Conservation (phyloP, 1,140 invertebrate species). For the Andricus grossulariae region DNA sequence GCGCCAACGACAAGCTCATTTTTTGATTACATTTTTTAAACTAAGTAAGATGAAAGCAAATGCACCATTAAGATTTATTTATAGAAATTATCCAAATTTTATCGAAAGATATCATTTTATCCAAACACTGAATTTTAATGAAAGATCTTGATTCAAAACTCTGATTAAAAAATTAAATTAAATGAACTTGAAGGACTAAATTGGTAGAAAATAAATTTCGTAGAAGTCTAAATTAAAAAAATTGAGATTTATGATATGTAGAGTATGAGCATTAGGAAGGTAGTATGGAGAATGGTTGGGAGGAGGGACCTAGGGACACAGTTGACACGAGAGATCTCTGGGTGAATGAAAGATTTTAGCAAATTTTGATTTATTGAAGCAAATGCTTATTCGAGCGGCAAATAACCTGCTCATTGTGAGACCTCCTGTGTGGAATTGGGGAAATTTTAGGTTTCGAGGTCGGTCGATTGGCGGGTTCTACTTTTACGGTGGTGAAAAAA, state of each 20-base stretch:
- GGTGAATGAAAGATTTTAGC: background rate
- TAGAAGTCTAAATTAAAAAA: background rate
- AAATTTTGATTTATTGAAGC: background rate
- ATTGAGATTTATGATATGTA: background rate
- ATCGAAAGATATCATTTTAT: too few species aligned
- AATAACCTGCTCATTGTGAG: background rate
- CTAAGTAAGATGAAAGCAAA: too few species aligned
- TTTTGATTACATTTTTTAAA: background rate
- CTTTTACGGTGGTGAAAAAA: constrained; percentile 74
- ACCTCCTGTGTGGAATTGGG: constrained; percentile 56
- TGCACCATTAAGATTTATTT: too few species aligned
- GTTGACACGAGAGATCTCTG: background rate
- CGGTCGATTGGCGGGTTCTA: constrained; percentile 71
- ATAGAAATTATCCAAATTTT: too few species aligned
- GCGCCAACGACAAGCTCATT: constrained; percentile 11
- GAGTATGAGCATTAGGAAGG: background rate
- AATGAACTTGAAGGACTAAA: background rate
- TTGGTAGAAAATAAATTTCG: background rate
- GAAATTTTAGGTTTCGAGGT: constrained; percentile 55
- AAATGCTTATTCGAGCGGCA: background rate
- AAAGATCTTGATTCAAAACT: too few species aligned
- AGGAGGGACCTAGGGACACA: background rate
- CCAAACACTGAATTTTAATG: too few species aligned
- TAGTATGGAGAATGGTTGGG: background rate
- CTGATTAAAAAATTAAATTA: too few species aligned